Evolutionary conservation across 2,113 vertebrate genomes (phyloP).

Genomic region (Tragelaphus imberbis): DNA sequence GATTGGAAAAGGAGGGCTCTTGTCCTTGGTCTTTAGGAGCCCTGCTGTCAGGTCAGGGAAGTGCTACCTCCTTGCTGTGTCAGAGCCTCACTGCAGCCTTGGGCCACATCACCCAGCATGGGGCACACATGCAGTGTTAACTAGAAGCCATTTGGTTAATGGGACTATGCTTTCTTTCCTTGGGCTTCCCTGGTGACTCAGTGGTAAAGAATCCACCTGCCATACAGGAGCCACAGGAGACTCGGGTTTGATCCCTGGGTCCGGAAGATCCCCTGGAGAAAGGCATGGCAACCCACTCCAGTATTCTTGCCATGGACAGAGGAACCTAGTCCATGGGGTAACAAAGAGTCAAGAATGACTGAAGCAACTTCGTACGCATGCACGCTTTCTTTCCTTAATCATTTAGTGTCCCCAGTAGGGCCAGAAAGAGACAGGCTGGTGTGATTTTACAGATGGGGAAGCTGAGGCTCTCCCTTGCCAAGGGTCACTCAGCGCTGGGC

Average conservation of each 20-base stretch:
- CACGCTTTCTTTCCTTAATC: neutral
- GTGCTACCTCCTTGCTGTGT: neutral
- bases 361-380: neutral
- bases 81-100: neutral
- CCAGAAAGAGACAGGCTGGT: neutral
- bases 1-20: neutral
- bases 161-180: neutral
- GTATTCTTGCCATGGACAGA: neutral
- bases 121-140: accelerated
- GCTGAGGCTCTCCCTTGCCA: neutral
- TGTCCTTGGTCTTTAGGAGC: neutral
- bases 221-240: neutral
- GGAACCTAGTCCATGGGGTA: neutral
- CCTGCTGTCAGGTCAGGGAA: neutral
- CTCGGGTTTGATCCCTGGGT: neutral
- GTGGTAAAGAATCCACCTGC: neutral
- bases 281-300: neutral
- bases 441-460: neutral
- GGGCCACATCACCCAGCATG: neutral
- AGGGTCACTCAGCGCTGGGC: neutral
- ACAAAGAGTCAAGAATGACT: neutral
- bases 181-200: neutral
- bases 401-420: neutral
- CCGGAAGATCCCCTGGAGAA: neutral
- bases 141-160: too few relatives aligned